These are phyloP conservation scores for Drosophila pallidifrons DNA, from an alignment of 1,140 invertebrate species.

Conservation along the genomic window DNA sequence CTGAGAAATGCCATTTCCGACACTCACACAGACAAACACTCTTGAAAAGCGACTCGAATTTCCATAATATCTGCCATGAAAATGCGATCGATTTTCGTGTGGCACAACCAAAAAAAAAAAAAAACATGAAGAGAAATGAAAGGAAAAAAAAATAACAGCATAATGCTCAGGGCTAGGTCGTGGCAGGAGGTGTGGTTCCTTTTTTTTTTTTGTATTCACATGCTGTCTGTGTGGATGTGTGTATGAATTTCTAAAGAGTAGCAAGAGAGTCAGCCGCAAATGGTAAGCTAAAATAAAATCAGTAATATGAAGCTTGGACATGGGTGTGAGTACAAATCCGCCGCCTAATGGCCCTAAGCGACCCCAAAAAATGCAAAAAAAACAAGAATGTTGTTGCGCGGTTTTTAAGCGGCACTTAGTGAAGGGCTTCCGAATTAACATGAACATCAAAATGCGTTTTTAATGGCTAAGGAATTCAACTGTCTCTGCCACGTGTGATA, in stretches of 20 bases:
- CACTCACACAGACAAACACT: conserved; percentile 60
- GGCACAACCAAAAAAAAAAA: conserved; percentile 21
- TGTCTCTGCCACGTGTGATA: neutral
- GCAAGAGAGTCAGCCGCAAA: conserved; percentile 58
- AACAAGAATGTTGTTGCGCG: conserved; percentile 29
- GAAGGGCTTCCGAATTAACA: conserved; percentile 58
- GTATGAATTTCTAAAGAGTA: conserved; percentile 73
- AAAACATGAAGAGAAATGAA: neutral
- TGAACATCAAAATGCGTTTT: conserved; percentile 68
- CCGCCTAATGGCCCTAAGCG: conserved; percentile 48
- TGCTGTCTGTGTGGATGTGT: conserved; percentile 40
- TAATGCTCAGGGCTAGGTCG: conserved; percentile 64
- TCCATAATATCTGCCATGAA: conserved; percentile 83
- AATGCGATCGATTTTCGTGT: conserved; percentile 81
- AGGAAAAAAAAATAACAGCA: conserved; percentile 54
- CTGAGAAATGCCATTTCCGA: conserved; percentile 78
- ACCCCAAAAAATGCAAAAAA: conserved; percentile 8
- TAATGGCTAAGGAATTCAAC: conserved; percentile 57
- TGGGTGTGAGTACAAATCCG: conserved; percentile 16
- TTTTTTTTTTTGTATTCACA: conserved; percentile 10
- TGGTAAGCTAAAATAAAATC: conserved; percentile 51
- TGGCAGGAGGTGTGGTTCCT: neutral
- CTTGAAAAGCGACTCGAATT: conserved; percentile 79
- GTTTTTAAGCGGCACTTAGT: conserved; percentile 51
- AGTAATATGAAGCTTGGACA: conserved; percentile 66